Base-by-base conservation (phyloP, 2,888 invertebrate genomes). In the Congeria kusceri region DNA sequence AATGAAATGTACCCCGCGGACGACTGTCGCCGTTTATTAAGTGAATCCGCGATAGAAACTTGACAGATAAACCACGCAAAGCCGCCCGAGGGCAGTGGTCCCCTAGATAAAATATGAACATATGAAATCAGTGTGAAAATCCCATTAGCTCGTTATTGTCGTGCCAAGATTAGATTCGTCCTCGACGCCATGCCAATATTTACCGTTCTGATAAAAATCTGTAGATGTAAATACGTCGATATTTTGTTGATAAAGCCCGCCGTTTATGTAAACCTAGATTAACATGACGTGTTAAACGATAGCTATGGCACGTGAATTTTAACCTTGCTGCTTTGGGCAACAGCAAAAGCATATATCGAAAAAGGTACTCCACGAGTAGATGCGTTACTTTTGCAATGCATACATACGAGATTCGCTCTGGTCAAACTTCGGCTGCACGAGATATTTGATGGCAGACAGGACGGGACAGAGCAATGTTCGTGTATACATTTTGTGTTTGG, bases 221-320 rank as follows among this genome's bases (percentile, higher is more conserved):
- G 20, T 57, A 70, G 62, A 70, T 70, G 70, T 70, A 70, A 70
- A 70, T 63, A 70, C 63, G 63, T 70, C 63, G 63, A 70, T 70
- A 70, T 63, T 63, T 13, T 63, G 63, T 49, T 39, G 61, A 70
- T 70, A 62, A 70, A 56, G n/a, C 20, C 39, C 25, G 32, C 44
- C 39, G 39, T 70, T 44, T 63, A 56, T 56, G 70, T 70, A 70
- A 70, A 63, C 63, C 56, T 65, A 20, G 5, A 56, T n/a, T 4
- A 27, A n/a, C 59, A 59, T 59, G 59, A 27, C 59, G 15, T 39
- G 3, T 39, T 39, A 7, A 39, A 39, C 15, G 15, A 39, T 1
- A 7, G 39, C 11, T 39, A 11, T 15, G 39, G 39, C 39, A 39
- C 39, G 1, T 39, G 39, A 3, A n/a, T n/a, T n/a, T n/a, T n/a